A percentile compares a stretch with the other conserved stretches of the same genome.
phyloP scores from a whole-genome alignment of 2,888 invertebrate species.

The Seira sanloemensis region DNA sequence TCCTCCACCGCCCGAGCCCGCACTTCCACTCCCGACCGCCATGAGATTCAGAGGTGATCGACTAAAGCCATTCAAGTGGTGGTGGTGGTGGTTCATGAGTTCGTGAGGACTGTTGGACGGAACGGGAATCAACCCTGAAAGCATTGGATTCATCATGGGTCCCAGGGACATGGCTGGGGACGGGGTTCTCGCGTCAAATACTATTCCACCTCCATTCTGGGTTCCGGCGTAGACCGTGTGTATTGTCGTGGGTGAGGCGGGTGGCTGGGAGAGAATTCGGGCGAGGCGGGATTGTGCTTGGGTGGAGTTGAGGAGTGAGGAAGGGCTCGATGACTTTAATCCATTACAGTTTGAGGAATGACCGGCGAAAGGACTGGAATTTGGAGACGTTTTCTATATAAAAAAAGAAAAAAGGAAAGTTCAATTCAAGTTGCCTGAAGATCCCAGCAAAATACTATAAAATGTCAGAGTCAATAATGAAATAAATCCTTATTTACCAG shows the following conservation, averaged over 20 bases:
- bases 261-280: conserved; percentile 77
- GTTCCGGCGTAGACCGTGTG: conserved; percentile 54
- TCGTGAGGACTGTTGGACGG: conserved; percentile 72
- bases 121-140: conserved; percentile 70
- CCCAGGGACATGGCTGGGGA: conserved; percentile 74
- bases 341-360: conserved; percentile 67
- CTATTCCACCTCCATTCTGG: conserved; percentile 55
- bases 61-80: conserved; percentile 69
- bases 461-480: not conserved
- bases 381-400: conserved; percentile 71
- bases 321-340: conserved; percentile 53
- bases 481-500: conserved; percentile 64
- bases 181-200: conserved; percentile 67
- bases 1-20: conserved; percentile 29
- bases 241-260: conserved; percentile 71
- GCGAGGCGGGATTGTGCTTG: conserved; percentile 76
- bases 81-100: conserved; percentile 33
- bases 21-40: conserved; percentile 51
- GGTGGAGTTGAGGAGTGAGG: conserved; percentile 19
- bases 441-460: not conserved
- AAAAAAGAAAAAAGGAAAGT: conserved; percentile 25
- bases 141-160: conserved; percentile 69
- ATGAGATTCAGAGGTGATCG: conserved; percentile 72
- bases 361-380: conserved; percentile 67
- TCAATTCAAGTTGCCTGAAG: not conserved